Evolutionary conservation across 1,140 invertebrate species (phyloP).

Genomic region (Zaprionus gabonicus): DNA sequence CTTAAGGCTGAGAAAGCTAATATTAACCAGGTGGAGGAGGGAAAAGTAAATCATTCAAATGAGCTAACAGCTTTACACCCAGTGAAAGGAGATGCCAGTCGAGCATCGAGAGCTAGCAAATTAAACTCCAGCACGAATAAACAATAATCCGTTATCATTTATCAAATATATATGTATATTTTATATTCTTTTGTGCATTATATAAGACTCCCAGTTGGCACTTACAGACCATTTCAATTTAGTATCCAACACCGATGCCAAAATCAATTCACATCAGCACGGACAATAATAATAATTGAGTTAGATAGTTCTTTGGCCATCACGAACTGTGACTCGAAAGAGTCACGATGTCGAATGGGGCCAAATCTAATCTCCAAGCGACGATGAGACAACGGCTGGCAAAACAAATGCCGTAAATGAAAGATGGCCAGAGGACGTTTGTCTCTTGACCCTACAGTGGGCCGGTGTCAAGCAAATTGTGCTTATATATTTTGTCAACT

Average conservation of each 20-base stretch:
- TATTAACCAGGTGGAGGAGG: neutral
- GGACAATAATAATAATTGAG: constrained; percentile 78
- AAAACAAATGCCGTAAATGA: constrained; percentile 81
- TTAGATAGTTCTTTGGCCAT: constrained; percentile 56
- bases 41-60: neutral
- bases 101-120: neutral
- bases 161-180: neutral
- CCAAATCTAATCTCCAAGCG: constrained; percentile 72
- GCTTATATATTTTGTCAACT: neutral
- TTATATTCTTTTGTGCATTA: neutral
- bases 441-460: constrained; percentile 32
- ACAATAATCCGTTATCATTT: neutral
- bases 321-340: constrained; percentile 28
- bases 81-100: neutral
- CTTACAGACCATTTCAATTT: constrained; percentile 50
- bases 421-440: constrained; percentile 64
- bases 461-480: neutral
- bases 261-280: constrained; percentile 52
- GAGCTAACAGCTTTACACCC: neutral
- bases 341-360: constrained; percentile 65
- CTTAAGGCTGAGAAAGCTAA: neutral
- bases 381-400: constrained; percentile 52
- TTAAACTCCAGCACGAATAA: neutral
- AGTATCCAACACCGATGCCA: constrained; percentile 15
- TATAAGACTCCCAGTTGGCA: constrained; percentile 26